Conservation (phyloP, 2,888 invertebrate species). For the Drosophila colorata region DNA sequence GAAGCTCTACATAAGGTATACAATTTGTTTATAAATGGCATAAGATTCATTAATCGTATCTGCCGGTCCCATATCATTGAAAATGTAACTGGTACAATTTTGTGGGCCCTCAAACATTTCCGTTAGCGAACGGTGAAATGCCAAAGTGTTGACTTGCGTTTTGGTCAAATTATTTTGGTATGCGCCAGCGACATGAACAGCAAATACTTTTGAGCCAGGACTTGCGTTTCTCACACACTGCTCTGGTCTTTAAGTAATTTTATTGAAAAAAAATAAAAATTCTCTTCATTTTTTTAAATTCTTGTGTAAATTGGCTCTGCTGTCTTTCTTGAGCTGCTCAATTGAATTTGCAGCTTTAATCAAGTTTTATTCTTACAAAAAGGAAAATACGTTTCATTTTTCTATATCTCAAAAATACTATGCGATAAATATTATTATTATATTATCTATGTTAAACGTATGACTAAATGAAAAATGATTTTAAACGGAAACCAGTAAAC, state of each 20-base stretch:
- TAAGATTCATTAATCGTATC: constrained; percentile 37
- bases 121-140: constrained; percentile 45
- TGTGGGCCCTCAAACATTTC: constrained; percentile 23
- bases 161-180: constrained; percentile 53
- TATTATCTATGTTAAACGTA: no score
- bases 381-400: no score
- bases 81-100: constrained; percentile 65
- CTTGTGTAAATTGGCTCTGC: constrained; percentile 1
- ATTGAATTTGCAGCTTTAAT: no score
- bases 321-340: background rate
- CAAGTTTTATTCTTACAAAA: no score
- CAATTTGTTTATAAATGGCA: constrained; percentile 57
- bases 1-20: constrained; percentile 5
- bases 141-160: constrained; percentile 51
- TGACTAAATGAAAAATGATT: no score
- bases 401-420: no score
- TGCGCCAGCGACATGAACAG: constrained; percentile 49
- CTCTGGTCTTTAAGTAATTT: constrained; percentile 27
- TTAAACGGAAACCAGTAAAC: no score
- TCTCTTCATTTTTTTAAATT: constrained; percentile 20
- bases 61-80: constrained; percentile 33
- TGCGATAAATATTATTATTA: no score
- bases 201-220: constrained; percentile 42
- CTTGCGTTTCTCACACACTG: constrained; percentile 17
- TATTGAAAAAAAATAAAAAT: constrained; percentile 51